These are phyloP conservation scores for Sisyra terminalis DNA, from an alignment of 2,888 invertebrate genomes.

Conservation along the genomic window DNA sequence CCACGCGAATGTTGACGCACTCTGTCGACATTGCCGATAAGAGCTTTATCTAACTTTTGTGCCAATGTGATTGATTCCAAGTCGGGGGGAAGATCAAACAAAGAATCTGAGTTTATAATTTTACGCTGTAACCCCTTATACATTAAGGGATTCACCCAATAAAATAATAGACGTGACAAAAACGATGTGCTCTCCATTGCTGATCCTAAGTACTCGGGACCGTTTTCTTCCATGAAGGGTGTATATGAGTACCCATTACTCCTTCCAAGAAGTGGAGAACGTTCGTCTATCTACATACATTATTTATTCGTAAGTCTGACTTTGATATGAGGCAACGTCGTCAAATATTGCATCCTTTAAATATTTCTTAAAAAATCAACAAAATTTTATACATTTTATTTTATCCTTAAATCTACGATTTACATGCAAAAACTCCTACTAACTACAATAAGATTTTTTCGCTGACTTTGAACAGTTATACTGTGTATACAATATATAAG, in stretches of 20 bases:
- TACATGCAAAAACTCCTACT: too few relatives aligned
- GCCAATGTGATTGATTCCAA: constrained; percentile 44
- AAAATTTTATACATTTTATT: too few relatives aligned
- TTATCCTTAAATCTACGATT: too few relatives aligned
- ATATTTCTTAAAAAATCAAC: too few relatives aligned
- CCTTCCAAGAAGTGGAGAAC: constrained; percentile 35
- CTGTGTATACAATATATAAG: too few relatives aligned
- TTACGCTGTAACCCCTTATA: constrained; percentile 59
- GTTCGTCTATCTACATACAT: constrained; percentile 33
- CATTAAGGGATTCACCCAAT: constrained; percentile 78
- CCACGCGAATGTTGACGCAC: neutral
- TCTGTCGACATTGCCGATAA: constrained; percentile 33
- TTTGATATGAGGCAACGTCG: too few relatives aligned
- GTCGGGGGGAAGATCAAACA: constrained; percentile 62
- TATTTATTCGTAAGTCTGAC: too few relatives aligned
- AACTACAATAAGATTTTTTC: too few relatives aligned
- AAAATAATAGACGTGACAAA: constrained; percentile 61
- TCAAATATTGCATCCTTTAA: too few relatives aligned
- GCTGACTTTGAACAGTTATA: too few relatives aligned
- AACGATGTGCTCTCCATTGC: constrained; percentile 62
- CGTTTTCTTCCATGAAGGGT: constrained; percentile 39
- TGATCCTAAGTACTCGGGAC: constrained; percentile 58
- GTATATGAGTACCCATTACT: constrained; percentile 32
- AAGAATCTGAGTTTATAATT: constrained; percentile 57
- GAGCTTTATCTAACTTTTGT: constrained; percentile 36